Evolutionary conservation across 2,113 vertebrate species (phyloP), one percentile per base, ranked within the genome.

Genomic region (Ophiodon elongatus): DNA sequence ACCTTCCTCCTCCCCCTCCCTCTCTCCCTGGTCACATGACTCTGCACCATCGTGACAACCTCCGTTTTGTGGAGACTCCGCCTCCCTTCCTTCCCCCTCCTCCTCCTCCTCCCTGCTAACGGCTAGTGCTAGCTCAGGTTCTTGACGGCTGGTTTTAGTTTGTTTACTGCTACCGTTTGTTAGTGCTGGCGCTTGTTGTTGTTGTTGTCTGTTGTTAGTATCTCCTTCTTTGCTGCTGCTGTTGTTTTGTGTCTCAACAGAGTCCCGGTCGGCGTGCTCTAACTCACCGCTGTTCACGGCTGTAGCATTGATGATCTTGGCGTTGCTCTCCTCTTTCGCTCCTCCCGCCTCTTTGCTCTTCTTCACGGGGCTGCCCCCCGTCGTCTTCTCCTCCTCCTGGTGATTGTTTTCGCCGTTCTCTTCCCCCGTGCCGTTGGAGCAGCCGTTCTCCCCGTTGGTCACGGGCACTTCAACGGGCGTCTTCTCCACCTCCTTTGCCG

Each of bases 211-310:
- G 80, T 76, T 85, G 84, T 92, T 87, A 92, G 76, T 73, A 1
- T 87, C 73, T 89, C 84, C 84, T 2, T 90, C 86, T 85, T 81
- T 83, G 77, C 73, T 76, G 83, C 41, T 63, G 88, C 76, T 75
- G 91, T 59, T 39, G 75, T 76, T 71, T 52, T 71, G 86, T 52
- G 72, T 86, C 72, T 85, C 47, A 25, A 74, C 93, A 83, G 76
- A 87, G 89, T 94, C 89, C 91, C 59, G 41, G 57, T 85, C n/a
- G 88, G 72, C 75, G 82, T 4, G 83, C 79, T 87, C 84, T 90
- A 84, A 95, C 95, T 96, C 95, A 95, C 95, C 95, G 86, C 94
- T 96, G 94, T 95, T 94, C 90, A 92, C 91, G 29, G 93, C 90
- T 39, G 94, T 93, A 74, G 85, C 76, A 85, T 91, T 94, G 93